Evolutionary conservation across 2,113 vertebrate species (phyloP).

Genomic region (Odontophorus gujanensis): DNA sequence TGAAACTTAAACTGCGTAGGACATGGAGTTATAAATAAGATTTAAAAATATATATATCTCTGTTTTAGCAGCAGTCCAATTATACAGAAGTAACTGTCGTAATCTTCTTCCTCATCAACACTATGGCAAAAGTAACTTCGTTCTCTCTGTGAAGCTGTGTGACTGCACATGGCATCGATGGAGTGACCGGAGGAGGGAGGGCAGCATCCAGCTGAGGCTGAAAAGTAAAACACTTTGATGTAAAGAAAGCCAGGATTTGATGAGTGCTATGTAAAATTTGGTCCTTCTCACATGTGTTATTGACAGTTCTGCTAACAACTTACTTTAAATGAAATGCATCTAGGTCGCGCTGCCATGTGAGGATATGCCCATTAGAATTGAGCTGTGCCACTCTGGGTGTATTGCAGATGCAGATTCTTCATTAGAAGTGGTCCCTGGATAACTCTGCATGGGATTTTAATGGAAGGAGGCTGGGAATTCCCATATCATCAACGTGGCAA

Average conservation of each 20-base stretch:
- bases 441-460: not conserved
- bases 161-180: not conserved
- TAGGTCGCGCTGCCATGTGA: not conserved
- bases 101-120: not conserved
- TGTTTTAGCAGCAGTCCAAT: not conserved
- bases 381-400: not conserved
- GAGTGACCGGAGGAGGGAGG: not conserved
- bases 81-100: not conserved
- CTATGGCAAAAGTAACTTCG: rapidly evolving
- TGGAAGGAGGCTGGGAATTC: not conserved
- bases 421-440: not conserved
- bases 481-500: rapidly evolving
- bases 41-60: no score
- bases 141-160: rapidly evolving
- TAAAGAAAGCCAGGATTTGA: not conserved
- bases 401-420: not conserved
- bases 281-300: rapidly evolving
- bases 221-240: not conserved
- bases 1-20: not conserved
- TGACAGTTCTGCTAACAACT: not conserved
- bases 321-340: not conserved
- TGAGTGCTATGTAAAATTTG: not conserved
- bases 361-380: not conserved
- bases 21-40: not conserved
- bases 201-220: not conserved